Evolutionary conservation across 2,888 invertebrate genomes (phyloP).

Genomic region (Caenorhabditis plicata): DNA sequence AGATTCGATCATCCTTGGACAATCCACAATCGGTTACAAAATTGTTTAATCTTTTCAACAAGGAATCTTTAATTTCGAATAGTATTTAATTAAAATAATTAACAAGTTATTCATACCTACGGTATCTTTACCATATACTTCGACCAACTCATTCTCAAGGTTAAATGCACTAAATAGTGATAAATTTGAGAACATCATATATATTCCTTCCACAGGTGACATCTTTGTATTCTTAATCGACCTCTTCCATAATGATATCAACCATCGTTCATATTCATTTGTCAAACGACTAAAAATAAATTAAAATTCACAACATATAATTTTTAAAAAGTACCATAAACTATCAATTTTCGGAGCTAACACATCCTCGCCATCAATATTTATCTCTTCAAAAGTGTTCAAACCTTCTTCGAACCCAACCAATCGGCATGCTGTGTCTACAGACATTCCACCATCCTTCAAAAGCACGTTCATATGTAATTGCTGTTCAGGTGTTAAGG

Average conservation of each 20-base stretch:
- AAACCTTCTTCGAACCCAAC: constrained; percentile 9
- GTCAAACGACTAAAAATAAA: background rate
- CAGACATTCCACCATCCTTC: constrained; percentile 22
- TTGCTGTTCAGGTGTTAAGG: constrained; percentile 18
- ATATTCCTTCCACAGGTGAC: constrained; percentile 12
- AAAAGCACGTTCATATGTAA: constrained; percentile 31
- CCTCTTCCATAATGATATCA: constrained; percentile 14
- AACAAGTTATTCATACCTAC: too few relatives aligned
- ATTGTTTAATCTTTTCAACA: too few relatives aligned
- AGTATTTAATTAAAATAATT: too few relatives aligned
- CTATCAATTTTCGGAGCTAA: too few relatives aligned
- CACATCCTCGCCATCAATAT: constrained; percentile 5
- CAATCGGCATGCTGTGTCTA: constrained; percentile 19
- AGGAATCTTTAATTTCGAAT: too few relatives aligned
- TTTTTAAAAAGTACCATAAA: too few relatives aligned
- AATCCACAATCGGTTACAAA: too few relatives aligned
- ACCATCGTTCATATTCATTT: constrained; percentile 16
- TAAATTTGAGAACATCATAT: constrained; percentile 7
- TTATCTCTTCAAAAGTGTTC: constrained; percentile 26
- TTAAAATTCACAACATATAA: background rate
- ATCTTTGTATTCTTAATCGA: constrained; percentile 4
- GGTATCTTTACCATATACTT: too few relatives aligned
- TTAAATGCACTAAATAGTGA: constrained; percentile 2
- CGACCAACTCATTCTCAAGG: too few relatives aligned
- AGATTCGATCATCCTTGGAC: too few relatives aligned